Base-by-base conservation (phyloP, 2,113 vertebrate genomes). In the Phyllopteryx taeniolatus region DNA sequence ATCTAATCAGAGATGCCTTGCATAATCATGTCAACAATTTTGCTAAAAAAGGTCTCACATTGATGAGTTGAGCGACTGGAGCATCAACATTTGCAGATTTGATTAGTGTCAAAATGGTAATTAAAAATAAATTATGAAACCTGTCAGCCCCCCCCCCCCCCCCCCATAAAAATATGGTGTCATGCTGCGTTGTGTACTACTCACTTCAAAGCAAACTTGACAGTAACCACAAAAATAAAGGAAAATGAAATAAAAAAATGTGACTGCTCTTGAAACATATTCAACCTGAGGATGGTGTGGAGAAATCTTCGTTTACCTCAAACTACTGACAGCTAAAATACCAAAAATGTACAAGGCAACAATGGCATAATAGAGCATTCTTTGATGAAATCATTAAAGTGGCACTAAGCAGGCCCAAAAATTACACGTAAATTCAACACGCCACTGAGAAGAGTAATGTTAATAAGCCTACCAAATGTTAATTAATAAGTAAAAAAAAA, bases 151-250 rank as follows among this genome's bases (percentile, higher is more conserved):
- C 22, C 27, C 7, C 31, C 59, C 13, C n/a, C 5, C 22, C 27
- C 7, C 31, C 59, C 15, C 8, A 9, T 11, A 27, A 27, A 22
- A 46, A 47, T 17, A 66, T 47, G 22, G 22, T 31, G 14, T 46
- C 64, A 31, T 44, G 64, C 64, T 66, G 64, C 47, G 64, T 46
- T 65, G 20, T 46, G 12, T 27, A 46, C 63, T 46, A 15, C 63
- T 63, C 43, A 12, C 22, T 65, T 65, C 42, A 65, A 46, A 65
- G 43, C 63, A 65, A 46, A 65, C n/a, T 65, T 44, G 64, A 66
- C 64, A 66, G 64, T 17, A n/a, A 66, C n/a, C 13, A 47, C 2
- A 46, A 66, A 66, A 39, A 39, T 39, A 39, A 39, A 39, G 35
- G 6, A 39, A 66, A 27, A 66, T 22, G 14, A 46, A 47, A 27